phyloP scores from a whole-genome alignment of 2,113 vertebrate species.

The Tragelaphus strepsiceros region DNA sequence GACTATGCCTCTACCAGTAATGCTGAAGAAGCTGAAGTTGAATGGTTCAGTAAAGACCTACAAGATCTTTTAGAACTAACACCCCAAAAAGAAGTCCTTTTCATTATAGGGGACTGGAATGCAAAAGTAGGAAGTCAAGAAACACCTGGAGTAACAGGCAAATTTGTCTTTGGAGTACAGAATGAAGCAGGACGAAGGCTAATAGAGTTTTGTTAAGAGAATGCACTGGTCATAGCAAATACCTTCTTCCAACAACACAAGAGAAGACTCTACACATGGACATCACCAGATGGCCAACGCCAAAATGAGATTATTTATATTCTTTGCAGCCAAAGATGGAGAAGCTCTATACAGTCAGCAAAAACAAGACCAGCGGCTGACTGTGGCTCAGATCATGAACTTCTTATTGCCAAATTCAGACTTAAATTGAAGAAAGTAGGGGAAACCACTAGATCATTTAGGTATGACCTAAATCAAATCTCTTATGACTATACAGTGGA shows the following conservation, averaged over 20 bases:
- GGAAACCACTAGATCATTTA: background rate
- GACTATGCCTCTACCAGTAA: background rate
- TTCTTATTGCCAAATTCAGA: background rate
- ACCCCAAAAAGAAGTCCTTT: background rate
- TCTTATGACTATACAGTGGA: background rate
- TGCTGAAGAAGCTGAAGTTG: background rate
- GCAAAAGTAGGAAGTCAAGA: background rate
- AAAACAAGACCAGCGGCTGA: background rate
- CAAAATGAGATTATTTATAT: background rate
- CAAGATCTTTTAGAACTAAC: background rate
- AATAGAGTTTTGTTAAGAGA: no score
- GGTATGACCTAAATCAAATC: background rate
- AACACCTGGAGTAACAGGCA: no score
- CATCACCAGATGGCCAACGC: background rate
- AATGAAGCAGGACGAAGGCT: no score
- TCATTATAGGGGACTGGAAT: background rate
- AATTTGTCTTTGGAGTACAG: no score
- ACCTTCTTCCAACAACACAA: no score
- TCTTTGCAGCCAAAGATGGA: background rate
- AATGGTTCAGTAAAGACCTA: fast-evolving
- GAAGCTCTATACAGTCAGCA: background rate
- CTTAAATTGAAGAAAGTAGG: background rate
- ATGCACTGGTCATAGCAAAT: no score
- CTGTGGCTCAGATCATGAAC: background rate
- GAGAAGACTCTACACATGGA: no score